Conservation (phyloP, 2,113 vertebrate species). For the Riparia riparia region DNA sequence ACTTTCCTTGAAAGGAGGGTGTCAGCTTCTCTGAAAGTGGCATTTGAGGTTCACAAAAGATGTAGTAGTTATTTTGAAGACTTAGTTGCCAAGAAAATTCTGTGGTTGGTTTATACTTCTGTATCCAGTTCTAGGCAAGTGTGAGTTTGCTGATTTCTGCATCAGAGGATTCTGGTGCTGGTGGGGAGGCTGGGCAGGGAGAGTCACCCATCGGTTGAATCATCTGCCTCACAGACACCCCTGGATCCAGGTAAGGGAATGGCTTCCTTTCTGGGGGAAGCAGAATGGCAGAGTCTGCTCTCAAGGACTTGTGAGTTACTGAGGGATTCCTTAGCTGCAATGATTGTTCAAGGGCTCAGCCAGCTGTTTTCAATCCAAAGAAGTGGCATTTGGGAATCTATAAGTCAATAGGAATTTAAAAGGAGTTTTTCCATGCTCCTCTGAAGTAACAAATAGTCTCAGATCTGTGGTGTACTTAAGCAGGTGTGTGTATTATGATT, state of each 20-base stretch:
- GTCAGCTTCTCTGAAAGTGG: neutral
- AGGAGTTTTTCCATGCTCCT: neutral
- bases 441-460: neutral
- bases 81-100: neutral
- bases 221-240: neutral
- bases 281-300: neutral
- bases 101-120: neutral
- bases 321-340: neutral
- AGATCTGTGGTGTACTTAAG: neutral
- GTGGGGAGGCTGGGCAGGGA: neutral
- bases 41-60: neutral
- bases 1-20: neutral
- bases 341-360: neutral
- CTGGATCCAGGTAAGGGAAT: slow-evolving; percentile 33
- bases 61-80: neutral
- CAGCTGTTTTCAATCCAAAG: neutral
- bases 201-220: neutral
- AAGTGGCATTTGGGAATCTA: neutral
- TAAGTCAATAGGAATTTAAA: neutral
- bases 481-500: neutral
- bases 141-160: neutral
- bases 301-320: neutral
- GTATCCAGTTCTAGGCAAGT: neutral
- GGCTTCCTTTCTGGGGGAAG: neutral
- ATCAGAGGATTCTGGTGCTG: neutral